phyloP scores from a whole-genome alignment of 2,888 invertebrate genomes.

The Frankliniella fusca region DNA sequence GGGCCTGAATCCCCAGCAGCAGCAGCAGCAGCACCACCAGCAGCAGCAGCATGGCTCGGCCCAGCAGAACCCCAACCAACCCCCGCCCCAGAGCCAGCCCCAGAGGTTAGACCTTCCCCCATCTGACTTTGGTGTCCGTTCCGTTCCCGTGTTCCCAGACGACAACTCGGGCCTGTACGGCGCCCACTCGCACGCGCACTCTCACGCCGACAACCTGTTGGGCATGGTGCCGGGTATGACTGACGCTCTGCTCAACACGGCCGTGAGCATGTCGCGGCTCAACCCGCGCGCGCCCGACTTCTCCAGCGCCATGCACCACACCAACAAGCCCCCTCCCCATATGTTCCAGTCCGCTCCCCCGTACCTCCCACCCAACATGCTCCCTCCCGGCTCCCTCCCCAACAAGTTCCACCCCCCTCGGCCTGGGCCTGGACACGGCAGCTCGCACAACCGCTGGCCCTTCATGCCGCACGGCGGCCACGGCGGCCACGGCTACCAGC shows the following conservation, averaged over 20 bases:
- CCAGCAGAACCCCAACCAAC: slow-evolving; percentile 44
- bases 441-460: slow-evolving; percentile 42
- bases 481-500: slow-evolving; percentile 41
- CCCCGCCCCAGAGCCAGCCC: slow-evolving; percentile 41
- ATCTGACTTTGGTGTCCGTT: not conserved
- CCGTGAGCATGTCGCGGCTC: slow-evolving; percentile 61
- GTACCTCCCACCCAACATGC: slow-evolving; percentile 31
- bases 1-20: slow-evolving; percentile 16
- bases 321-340: slow-evolving; percentile 39
- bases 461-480: slow-evolving; percentile 43
- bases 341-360: slow-evolving; percentile 21
- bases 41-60: slow-evolving; percentile 40
- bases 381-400: slow-evolving; percentile 36
- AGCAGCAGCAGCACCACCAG: slow-evolving; percentile 41
- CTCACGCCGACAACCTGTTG: slow-evolving; percentile 45
- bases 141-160: slow-evolving; percentile 43
- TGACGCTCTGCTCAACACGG: slow-evolving; percentile 46
- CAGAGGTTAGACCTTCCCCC: not conserved
- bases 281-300: slow-evolving; percentile 81
- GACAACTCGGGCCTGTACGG: slow-evolving; percentile 40
- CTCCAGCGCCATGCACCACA: slow-evolving; percentile 50
- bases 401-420: slow-evolving; percentile 37
- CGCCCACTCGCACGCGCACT: slow-evolving; percentile 38
- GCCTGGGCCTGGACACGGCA: slow-evolving; percentile 25
- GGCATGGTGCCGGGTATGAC: slow-evolving; percentile 49